A percentile compares a stretch with the other conserved stretches of the same genome.
These are phyloP conservation scores for Callithrix jacchus DNA, from an alignment of 2,113 vertebrate genomes.

Conservation along the genomic window DNA sequence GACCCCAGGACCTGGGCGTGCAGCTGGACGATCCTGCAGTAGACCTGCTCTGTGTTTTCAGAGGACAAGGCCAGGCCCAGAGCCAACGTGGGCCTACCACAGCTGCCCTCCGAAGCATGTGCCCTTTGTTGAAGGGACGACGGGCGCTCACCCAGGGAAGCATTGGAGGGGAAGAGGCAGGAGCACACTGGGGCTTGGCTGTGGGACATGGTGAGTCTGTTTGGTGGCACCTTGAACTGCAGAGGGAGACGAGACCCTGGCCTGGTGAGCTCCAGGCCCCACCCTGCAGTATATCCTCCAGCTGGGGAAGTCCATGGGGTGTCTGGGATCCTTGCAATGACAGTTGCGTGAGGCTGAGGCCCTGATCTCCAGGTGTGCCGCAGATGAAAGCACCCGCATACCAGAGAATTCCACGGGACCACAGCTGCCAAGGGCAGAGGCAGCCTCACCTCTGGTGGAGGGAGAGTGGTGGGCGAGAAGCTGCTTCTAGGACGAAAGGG, in stretches of 20 bases:
- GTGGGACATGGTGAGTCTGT: background rate
- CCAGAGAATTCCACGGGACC: background rate
- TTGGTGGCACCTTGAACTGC: background rate
- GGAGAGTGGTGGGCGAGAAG: background rate
- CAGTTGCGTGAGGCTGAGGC: background rate
- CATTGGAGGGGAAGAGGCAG: background rate
- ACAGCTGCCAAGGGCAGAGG: background rate
- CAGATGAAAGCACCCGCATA: background rate
- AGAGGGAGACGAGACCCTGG: background rate
- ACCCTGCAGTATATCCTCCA: no score
- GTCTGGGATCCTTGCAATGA: background rate
- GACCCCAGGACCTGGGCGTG: background rate
- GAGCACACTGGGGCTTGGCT: background rate
- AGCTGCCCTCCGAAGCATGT: rapidly evolving
- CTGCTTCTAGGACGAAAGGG: background rate
- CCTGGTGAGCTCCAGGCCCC: background rate
- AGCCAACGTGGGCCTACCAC: background rate
- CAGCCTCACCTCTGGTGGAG: background rate
- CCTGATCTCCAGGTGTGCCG: background rate
- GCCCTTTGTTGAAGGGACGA: background rate
- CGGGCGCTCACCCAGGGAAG: background rate
- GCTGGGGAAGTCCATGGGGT: background rate
- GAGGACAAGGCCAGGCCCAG: background rate
- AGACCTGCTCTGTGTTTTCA: background rate
- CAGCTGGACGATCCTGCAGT: rapidly evolving